Evolutionary conservation across 1,140 invertebrate genomes (phyloP).

Genomic region (Pentalonia nigronervosa): DNA sequence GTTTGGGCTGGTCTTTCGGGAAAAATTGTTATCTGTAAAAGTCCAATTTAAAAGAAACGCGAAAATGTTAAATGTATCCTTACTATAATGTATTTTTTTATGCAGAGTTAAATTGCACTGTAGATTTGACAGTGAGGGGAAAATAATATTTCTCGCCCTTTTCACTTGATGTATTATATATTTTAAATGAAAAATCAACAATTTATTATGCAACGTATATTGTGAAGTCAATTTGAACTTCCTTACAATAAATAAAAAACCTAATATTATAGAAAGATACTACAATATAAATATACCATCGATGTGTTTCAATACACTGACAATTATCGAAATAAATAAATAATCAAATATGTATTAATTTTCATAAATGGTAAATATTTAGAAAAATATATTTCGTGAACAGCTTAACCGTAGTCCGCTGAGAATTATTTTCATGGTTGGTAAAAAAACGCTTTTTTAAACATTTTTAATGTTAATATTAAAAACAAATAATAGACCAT

Average conservation of each 20-base stretch:
- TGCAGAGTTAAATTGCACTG: not conserved
- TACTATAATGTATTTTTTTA: not conserved
- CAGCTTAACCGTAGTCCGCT: not conserved
- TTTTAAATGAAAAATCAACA: slow-evolving; percentile 32
- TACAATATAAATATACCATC: not conserved
- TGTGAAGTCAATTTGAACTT: slow-evolving; percentile 21
- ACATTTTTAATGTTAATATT: not conserved
- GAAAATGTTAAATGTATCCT: not conserved
- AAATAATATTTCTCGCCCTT: slow-evolving; percentile 29
- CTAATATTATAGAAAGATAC: not conserved
- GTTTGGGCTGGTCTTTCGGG: not conserved
- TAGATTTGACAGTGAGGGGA: not conserved
- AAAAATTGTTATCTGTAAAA: not conserved
- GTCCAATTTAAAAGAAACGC: slow-evolving; percentile 25
- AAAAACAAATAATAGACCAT: not conserved
- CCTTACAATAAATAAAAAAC: not conserved
- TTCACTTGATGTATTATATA: not conserved
- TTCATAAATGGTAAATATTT: not conserved
- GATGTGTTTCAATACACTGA: not conserved
- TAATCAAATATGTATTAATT: not conserved
- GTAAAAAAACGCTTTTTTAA: not conserved
- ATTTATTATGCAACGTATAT: slow-evolving; percentile 1
- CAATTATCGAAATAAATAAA: not conserved
- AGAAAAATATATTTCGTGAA: not conserved
- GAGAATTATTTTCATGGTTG: not conserved